A percentile compares a stretch with the other conserved stretches of the same genome.
Evolutionary conservation across 1,140 invertebrate genomes (phyloP).

Genomic region (Drosophila miranda): DNA sequence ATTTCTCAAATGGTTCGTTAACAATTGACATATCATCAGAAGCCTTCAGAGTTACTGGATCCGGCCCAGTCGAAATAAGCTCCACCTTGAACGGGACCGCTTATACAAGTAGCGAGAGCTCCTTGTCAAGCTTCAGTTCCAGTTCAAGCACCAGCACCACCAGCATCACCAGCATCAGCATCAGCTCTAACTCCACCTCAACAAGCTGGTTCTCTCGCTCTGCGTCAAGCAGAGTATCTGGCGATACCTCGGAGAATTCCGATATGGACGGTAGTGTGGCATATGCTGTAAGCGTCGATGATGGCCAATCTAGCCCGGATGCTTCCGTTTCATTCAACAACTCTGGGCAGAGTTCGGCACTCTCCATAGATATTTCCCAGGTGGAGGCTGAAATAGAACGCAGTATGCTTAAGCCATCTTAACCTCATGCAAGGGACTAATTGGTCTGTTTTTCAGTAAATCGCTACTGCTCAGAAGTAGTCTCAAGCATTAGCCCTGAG

Average conservation of each 20-base stretch:
- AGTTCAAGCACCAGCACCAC: background rate
- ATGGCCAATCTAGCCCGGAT: background rate
- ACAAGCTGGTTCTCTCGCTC: background rate
- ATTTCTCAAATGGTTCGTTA: no score
- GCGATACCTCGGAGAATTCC: no score
- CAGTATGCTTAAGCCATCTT: conserved; percentile 17
- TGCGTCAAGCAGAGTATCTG: background rate
- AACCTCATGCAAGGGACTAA: background rate
- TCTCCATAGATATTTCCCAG: background rate
- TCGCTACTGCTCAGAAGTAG: conserved; percentile 20
- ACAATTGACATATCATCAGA: no score
- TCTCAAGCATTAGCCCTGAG: background rate
- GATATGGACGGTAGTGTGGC: no score
- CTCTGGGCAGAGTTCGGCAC: no score
- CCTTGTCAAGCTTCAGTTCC: background rate
- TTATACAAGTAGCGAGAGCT: background rate
- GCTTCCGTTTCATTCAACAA: background rate
- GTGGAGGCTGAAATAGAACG: conserved; percentile 29
- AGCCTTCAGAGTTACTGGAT: no score
- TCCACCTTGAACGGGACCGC: no score
- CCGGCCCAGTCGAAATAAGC: no score
- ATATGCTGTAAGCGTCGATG: background rate
- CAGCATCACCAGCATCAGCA: no score
- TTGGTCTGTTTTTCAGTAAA: conserved; percentile 11
- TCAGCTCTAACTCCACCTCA: no score